Conservation (phyloP, 2,888 invertebrate genomes). For the Cremastinae sp. region DNA sequence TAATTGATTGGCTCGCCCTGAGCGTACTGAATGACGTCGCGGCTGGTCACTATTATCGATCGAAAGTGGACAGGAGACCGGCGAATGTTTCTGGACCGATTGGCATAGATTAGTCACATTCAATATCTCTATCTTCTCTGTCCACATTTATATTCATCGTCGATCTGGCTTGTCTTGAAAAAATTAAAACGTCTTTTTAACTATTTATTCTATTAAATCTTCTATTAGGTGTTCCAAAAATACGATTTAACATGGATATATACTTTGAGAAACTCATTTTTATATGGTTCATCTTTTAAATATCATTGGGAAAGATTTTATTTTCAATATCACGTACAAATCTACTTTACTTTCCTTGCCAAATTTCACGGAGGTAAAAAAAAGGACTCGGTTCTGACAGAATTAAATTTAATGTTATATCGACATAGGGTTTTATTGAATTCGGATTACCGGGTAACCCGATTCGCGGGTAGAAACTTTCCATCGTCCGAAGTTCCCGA, state of each 20-base stretch:
- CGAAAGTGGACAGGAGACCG: slow-evolving; percentile 44
- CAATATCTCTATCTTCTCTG: background rate
- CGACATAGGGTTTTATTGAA: slow-evolving; percentile 38
- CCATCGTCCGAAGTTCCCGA: slow-evolving; percentile 5
- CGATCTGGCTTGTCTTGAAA: no score
- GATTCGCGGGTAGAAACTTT: slow-evolving; percentile 33
- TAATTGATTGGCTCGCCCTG: slow-evolving; percentile 54
- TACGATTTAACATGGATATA: no score
- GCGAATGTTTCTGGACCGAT: slow-evolving; percentile 28
- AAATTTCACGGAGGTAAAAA: background rate
- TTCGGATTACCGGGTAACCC: slow-evolving; percentile 54
- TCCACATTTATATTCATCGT: no score
- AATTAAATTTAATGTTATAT: slow-evolving; percentile 35
- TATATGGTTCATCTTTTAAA: no score
- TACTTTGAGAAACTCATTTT: no score
- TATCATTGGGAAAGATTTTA: no score
- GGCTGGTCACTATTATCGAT: slow-evolving; percentile 42
- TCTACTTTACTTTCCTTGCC: no score
- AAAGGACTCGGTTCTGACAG: background rate
- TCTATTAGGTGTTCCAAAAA: no score
- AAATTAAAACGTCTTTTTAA: no score
- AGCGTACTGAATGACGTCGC: slow-evolving; percentile 14
- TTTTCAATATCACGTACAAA: no score
- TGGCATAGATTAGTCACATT: slow-evolving; percentile 30
- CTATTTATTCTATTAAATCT: no score